Percentiles rank a stretch among this genome's conserved stretches.
Conservation (phyloP, 2,113 vertebrate species). For the Ranitomeya imitator region DNA sequence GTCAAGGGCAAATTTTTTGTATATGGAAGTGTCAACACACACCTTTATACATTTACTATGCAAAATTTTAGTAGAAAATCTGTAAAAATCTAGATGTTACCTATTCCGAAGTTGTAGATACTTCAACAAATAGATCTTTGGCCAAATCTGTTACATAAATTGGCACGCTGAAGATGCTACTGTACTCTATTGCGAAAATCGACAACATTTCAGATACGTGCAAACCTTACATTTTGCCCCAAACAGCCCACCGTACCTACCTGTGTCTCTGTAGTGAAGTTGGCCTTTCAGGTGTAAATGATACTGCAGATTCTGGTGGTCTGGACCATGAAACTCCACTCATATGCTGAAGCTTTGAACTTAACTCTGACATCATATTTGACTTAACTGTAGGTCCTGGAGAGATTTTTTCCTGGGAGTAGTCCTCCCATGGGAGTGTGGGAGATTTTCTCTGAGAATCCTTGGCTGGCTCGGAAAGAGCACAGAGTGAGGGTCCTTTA, state of each 20-base stretch:
- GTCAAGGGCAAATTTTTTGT: not conserved
- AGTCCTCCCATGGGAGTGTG: conserved; percentile 70
- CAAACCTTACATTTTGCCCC: not conserved
- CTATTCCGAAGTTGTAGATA: too few relatives aligned
- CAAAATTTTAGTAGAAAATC: too few relatives aligned
- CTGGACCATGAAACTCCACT: conserved; percentile 73
- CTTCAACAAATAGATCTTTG: too few relatives aligned
- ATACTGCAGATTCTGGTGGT: conserved; percentile 72
- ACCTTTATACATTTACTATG: too few relatives aligned
- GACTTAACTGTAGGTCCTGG: conserved; percentile 83
- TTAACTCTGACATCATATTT: conserved; percentile 91
- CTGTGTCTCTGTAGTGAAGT: conserved; percentile 71
- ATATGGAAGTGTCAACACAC: too few relatives aligned
- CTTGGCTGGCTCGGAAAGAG: conserved; percentile 57
- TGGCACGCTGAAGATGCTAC: too few relatives aligned
- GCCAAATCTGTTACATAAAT: too few relatives aligned
- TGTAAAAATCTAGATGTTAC: too few relatives aligned
- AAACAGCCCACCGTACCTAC: conserved; percentile 53
- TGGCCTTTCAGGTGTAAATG: conserved; percentile 67
- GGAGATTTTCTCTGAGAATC: conserved; percentile 62
- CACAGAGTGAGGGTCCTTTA: conserved; percentile 57
- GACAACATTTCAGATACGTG: too few relatives aligned
- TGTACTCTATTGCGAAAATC: too few relatives aligned
- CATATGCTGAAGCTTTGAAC: conserved; percentile 90
- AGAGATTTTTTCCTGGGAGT: conserved; percentile 69